Evolutionary conservation across 2,888 invertebrate species (phyloP), one percentile per base, ranked within the genome.

Genomic region (Epirrita christyi): DNA sequence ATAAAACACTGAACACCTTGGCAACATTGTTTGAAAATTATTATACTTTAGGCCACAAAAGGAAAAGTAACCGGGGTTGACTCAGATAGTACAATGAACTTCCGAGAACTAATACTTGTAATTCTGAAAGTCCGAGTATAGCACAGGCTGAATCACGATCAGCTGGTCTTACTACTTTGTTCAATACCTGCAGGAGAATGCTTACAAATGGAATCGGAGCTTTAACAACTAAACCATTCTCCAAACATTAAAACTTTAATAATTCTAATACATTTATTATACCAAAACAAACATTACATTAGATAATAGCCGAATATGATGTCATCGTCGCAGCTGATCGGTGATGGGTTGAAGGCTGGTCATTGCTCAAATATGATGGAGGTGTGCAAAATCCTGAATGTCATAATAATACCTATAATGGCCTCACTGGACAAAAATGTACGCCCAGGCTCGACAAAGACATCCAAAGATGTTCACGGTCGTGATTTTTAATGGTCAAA

Each of bases 1-100:
- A 69, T 73, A 76, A 80, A 85, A 80, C 80, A 80, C 74, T 66
- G 67, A 63, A 67, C 67, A 74, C 68, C 75, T 79, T 78, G 63
- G 78, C 80, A 86, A 87, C 81, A 76, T 71, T 85, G 87, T 87
- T 69, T 66, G 65, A 63, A 69, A 75, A 75, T 74, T 72, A 76
- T 77, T 72, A 77, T 65, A 72, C 65, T 71, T 66, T 72, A 75
- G 68, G 72, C 66, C 69, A 73, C 70, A 68, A 57, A 61, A 73
- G 71, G 74, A 76, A 73, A 71, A 66, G 70, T 61, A 71, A 74
- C 72, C 62, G 68, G 58, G 76, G 76, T 85, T 87, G 88, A 89
- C 83, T 88, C 88, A 88, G 83, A 83, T 83, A 75, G 21, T 81
- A 75, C 88, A 81, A 81, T 85, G 87, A 89, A 86, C 88, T 81